Percentiles rank a stretch among this genome's conserved stretches.
These are phyloP conservation scores for Toxotes lorentzi DNA, from an alignment of 2,797 vertebrate genomes.

Conservation along the genomic window DNA sequence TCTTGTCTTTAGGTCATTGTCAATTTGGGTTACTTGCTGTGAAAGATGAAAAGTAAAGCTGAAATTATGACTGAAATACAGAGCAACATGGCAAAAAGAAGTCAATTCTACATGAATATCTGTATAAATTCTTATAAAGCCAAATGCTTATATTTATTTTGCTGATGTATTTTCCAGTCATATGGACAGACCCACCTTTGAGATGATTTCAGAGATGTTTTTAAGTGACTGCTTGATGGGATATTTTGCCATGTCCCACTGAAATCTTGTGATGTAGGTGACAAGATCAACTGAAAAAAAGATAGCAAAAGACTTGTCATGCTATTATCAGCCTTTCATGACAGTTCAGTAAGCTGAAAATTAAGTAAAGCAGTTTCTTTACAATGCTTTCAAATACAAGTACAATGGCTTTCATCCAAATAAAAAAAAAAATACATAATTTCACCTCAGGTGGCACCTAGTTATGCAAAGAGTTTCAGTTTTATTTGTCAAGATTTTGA, in stretches of 20 bases:
- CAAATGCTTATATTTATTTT: not conserved
- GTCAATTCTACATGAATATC: not conserved
- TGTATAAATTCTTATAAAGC: not conserved
- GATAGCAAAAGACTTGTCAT: constrained; percentile 12
- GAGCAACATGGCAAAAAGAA: not conserved
- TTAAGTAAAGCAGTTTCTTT: not conserved
- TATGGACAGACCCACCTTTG: constrained; percentile 84
- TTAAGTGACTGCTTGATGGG: constrained; percentile 99
- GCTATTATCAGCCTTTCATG: not conserved
- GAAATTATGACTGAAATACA: not conserved
- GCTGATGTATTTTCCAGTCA: not conserved
- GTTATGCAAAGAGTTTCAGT: not conserved
- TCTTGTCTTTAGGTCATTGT: constrained; percentile 96
- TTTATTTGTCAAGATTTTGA: not conserved
- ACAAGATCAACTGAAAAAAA: constrained; percentile 92
- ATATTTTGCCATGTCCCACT: constrained; percentile 99
- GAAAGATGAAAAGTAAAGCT: not conserved
- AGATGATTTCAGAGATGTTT: constrained; percentile 99
- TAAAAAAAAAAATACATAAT: not conserved
- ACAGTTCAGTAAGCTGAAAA: not conserved
- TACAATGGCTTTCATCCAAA: not conserved
- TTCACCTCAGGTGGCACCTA: not conserved
- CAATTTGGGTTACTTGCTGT: constrained; percentile 97
- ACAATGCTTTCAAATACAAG: not conserved
- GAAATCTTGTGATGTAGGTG: constrained; percentile 97